Conservation (phyloP, 2,888 invertebrate genomes). For the Trissonchulus latispiculum region DNA sequence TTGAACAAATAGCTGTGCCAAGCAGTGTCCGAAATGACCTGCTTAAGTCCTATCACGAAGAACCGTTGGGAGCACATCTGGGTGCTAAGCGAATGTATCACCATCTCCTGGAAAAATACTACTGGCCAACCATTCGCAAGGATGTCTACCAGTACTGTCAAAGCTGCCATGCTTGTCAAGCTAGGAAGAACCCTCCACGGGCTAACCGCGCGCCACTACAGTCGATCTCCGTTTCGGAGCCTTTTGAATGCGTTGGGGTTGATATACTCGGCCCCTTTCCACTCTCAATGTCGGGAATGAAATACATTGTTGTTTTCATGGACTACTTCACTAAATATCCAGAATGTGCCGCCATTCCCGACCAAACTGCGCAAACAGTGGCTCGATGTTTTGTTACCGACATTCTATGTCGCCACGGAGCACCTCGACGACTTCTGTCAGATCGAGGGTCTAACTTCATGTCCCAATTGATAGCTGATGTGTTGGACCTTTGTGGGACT, state of each 20-base stretch:
- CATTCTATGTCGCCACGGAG: conserved; percentile 26
- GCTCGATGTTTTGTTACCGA: conserved; percentile 28
- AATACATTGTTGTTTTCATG: conserved; percentile 29
- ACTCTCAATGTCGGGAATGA: conserved; percentile 22
- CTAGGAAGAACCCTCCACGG: not conserved
- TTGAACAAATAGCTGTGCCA: conserved; percentile 14
- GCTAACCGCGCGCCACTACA: not conserved
- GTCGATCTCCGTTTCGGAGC: not conserved
- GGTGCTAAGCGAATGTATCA: conserved; percentile 26
- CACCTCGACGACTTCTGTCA: conserved; percentile 26
- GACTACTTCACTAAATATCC: conserved; percentile 27
- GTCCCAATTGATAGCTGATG: conserved; percentile 22
- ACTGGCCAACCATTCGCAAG: conserved; percentile 26
- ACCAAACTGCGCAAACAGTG: conserved; percentile 35
- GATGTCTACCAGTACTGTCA: conserved; percentile 22
- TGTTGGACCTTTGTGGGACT: conserved; percentile 23
- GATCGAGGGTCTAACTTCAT: conserved; percentile 29
- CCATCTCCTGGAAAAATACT: conserved; percentile 25
- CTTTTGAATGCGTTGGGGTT: not conserved
- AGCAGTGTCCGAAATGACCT: not conserved
- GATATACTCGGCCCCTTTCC: conserved; percentile 28
- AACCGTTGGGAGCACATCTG: conserved; percentile 27
- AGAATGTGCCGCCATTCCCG: conserved; percentile 33
- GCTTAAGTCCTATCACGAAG: conserved; percentile 19
- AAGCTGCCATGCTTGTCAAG: conserved; percentile 23